These are phyloP conservation scores for Drosophila orena DNA, from an alignment of 1,140 invertebrate genomes.

Conservation along the genomic window DNA sequence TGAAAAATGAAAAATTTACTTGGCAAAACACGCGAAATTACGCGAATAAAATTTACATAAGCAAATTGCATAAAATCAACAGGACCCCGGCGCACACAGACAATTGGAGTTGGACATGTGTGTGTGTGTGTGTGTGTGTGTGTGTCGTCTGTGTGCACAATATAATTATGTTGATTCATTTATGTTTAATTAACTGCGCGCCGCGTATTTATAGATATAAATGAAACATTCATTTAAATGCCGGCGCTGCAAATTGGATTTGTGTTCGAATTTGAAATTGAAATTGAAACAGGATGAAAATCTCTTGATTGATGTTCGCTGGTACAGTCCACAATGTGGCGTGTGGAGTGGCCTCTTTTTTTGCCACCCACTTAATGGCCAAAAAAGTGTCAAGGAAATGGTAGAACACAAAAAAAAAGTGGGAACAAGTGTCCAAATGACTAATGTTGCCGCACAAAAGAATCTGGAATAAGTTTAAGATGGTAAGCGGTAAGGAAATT, in stretches of 20 bases:
- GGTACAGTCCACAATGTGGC: not conserved
- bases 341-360: not conserved
- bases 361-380: slow-evolving; percentile 31
- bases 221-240: slow-evolving; percentile 29
- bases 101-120: not conserved
- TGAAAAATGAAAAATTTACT: slow-evolving; percentile 32
- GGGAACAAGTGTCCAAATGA: slow-evolving; percentile 9
- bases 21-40: slow-evolving; percentile 48
- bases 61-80: slow-evolving; percentile 57
- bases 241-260: slow-evolving; percentile 8
- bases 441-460: slow-evolving; percentile 25
- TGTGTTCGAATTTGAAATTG: slow-evolving; percentile 18
- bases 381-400: slow-evolving; percentile 2
- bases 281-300: slow-evolving; percentile 13
- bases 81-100: slow-evolving; percentile 14
- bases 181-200: slow-evolving; percentile 53
- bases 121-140: not conserved
- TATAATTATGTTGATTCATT: slow-evolving; percentile 59
- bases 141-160: slow-evolving; percentile 28
- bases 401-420: not conserved
- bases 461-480: not conserved
- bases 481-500: not conserved
- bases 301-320: slow-evolving; percentile 41
- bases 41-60: slow-evolving; percentile 55
- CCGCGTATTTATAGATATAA: slow-evolving; percentile 45